Evolutionary conservation across 64 coral and sea anemone species (phyloP), one percentile per base, ranked within the genome.

Genomic region (Exaiptasia diaphana): DNA sequence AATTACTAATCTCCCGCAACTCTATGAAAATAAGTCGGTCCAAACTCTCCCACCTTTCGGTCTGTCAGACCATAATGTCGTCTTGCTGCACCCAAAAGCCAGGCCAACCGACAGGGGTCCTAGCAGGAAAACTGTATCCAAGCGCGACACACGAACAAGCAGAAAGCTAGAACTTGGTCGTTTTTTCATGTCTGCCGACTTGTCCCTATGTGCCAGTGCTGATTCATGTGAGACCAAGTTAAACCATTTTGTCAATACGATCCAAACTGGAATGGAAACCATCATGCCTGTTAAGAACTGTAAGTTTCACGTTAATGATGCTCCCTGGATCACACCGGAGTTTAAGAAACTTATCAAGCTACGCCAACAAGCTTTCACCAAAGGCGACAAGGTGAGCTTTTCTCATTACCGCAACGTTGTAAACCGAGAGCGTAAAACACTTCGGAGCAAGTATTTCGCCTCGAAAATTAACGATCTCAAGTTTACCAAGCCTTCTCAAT

Each of bases 341-440:
- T 67, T 82, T 13, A 65, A 65, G 9, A 67, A 41, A 6, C 56
- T 82, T 22, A 82, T 82, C 3, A 65, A 82, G 58, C 78, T 1
- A 0, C 78, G 57, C 4, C 78, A 82, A 21, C 35, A 67, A 46
- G 56, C 78, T 4, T 82, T 82, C 23, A 0, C 0, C 34, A 0
- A 12, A 1, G 26, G n/a, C 0, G 24, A 82, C 56, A 67, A 3
- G 10, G 34, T 6, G n/a, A 1, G 7, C 4, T 82, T 1, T 22
- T 61, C 13, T 4, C 21, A 42, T 29, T 82, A 82, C 41, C 14
- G 82, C 18, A 85, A 85, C 15, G 8, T n/a, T 22, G 82, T 74
- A 4, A 85, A 74, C 31, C 53, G 72, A 14, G 60, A 77, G 45
- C 55, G 72, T 20, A 78, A 87, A 87, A 10, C 41, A 46, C 73